Percentiles rank a stretch among this genome's conserved stretches.
These are phyloP conservation scores for Phrynosoma blainvillii DNA, from an alignment of 2,113 vertebrate species.

Conservation along the genomic window DNA sequence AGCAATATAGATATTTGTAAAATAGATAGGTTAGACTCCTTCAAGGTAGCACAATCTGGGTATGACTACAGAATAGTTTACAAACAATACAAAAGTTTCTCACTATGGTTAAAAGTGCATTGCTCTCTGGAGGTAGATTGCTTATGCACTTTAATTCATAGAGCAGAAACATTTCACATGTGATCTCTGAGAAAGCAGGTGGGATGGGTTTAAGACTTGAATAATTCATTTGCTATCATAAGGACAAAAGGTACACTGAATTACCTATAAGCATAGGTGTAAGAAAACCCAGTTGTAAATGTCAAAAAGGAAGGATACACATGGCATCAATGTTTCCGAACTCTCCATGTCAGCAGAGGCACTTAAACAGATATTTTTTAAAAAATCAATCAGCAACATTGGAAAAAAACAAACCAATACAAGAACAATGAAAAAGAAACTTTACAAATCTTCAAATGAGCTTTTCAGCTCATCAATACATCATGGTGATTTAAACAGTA, in stretches of 20 bases:
- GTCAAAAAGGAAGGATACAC: neutral
- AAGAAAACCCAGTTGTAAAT: constrained; percentile 19
- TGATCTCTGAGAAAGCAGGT: constrained; percentile 19
- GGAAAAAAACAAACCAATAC: neutral
- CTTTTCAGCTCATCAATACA: neutral
- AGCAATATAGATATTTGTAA: neutral
- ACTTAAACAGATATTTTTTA: constrained; percentile 3
- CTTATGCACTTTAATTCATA: constrained; percentile 29
- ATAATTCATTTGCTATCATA: constrained; percentile 3
- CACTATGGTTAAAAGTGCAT: constrained; percentile 5
- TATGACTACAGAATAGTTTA: constrained; percentile 3
- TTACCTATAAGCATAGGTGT: rapidly evolving
- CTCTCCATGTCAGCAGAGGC: neutral
- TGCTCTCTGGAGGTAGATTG: neutral
- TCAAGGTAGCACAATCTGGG: neutral
- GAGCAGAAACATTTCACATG: constrained; percentile 1
- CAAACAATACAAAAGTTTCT: neutral
- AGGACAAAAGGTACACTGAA: neutral
- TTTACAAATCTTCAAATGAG: neutral
- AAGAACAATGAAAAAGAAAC: neutral
- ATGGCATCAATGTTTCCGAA: constrained; percentile 13
- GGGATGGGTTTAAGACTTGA: neutral
- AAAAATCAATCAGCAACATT: constrained; percentile 6
- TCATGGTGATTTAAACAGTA: neutral
- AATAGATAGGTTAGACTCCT: neutral